phyloP scores from a whole-genome alignment of 2,888 invertebrate species.

The Hydropsyche betteni region DNA sequence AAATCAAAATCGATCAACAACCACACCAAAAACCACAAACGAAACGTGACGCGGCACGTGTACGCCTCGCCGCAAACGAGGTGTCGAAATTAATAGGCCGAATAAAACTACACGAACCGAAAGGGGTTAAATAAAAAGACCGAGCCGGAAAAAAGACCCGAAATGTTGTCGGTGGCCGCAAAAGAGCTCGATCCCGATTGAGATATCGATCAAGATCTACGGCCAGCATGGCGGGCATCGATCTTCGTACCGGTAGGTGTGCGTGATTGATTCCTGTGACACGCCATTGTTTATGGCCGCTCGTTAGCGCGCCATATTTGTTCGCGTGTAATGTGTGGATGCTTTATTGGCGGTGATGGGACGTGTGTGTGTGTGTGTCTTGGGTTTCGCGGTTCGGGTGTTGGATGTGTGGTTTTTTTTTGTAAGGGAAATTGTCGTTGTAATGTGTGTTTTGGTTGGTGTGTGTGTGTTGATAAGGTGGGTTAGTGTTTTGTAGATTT shows the following conservation, averaged over 20 bases:
- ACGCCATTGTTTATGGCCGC: constrained; percentile 22
- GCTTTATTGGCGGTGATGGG: too few species aligned
- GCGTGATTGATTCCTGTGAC: constrained; percentile 40
- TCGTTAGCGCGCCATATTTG: background rate
- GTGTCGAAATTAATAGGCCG: constrained; percentile 35
- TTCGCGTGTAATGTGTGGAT: too few species aligned
- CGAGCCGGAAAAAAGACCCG: constrained; percentile 13
- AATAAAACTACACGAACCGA: constrained; percentile 26
- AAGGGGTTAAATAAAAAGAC: too few species aligned
- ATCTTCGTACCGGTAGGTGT: constrained; percentile 42
- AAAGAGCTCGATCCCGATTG: constrained; percentile 42
- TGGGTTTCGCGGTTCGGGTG: too few species aligned
- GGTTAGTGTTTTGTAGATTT: too few species aligned
- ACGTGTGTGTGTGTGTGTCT: too few species aligned
- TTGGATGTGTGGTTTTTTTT: too few species aligned
- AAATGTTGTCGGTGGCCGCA: constrained; percentile 36
- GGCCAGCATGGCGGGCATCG: constrained; percentile 30
- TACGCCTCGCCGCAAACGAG: background rate
- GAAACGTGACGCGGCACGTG: background rate
- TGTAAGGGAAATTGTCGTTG: too few species aligned
- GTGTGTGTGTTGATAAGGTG: too few species aligned
- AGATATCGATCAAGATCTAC: constrained; percentile 45
- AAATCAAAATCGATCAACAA: too few species aligned
- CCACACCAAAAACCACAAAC: too few species aligned
- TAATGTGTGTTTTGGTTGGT: too few species aligned